phyloP scores from a whole-genome alignment of 1,140 invertebrate genomes.

The Sarcophaga peregrina region DNA sequence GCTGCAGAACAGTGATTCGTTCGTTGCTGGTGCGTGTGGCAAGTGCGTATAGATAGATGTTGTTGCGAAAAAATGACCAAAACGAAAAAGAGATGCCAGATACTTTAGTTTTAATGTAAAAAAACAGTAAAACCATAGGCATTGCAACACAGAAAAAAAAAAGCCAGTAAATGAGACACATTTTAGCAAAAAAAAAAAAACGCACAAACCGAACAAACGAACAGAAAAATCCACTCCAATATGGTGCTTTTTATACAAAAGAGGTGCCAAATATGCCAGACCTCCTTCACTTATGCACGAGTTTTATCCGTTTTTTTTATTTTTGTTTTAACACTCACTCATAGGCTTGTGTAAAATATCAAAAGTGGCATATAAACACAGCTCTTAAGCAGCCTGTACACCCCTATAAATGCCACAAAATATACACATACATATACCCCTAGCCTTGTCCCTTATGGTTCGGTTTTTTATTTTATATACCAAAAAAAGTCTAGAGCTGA shows the following conservation, averaged over 20 bases:
- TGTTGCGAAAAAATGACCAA: constrained; percentile 45
- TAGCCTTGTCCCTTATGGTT: too few species aligned
- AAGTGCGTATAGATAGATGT: neutral
- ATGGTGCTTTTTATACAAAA: neutral
- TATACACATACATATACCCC: too few species aligned
- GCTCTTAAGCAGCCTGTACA: neutral
- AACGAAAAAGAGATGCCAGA: constrained; percentile 46
- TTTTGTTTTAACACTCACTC: neutral
- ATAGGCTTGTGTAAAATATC: neutral
- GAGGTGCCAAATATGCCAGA: constrained; percentile 25
- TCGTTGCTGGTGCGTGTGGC: constrained; percentile 34
- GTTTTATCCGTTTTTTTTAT: neutral
- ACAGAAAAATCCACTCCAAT: too few species aligned
- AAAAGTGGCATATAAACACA: constrained; percentile 10
- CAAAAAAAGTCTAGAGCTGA: constrained; percentile 11
- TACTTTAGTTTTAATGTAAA: constrained; percentile 36
- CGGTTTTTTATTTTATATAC: too few species aligned
- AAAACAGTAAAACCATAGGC: constrained; percentile 45
- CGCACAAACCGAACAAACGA: neutral
- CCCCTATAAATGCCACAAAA: too few species aligned
- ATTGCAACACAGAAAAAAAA: neutral
- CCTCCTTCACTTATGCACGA: constrained; percentile 13
- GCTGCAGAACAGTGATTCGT: constrained; percentile 32
- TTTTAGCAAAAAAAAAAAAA: constrained; percentile 1
- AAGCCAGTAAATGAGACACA: neutral